Evolutionary conservation across 2,113 vertebrate genomes (phyloP), one percentile per base, ranked within the genome.

Genomic region (Percopsis transmontana): DNA sequence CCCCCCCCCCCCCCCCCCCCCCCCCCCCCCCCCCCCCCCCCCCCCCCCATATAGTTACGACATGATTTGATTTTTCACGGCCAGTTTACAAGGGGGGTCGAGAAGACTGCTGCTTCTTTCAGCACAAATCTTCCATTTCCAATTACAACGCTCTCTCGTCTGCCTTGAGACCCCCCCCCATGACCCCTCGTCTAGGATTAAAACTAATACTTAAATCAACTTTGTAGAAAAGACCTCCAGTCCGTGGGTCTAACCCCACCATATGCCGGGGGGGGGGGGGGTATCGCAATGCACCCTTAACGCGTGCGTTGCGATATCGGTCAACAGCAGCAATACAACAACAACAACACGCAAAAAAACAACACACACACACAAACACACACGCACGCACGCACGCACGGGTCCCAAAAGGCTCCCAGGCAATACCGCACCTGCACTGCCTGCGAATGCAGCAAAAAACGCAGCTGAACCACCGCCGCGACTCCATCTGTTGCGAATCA

Each of bases 121-220:
- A 9, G 24, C 45, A n/a, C 2, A n/a, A 62, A 9, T 5, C 45
- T 15, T n/a, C 8, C 11, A 21, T 33, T 69, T 57, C 21, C 38
- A 16, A n/a, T 52, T 48, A 58, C 48, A 54, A 39, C 62, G 21
- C 51, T 50, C n/a, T 55, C 52, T 20, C 48, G 60, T 21, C 73
- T 74, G 64, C 45, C 15, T 10, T 44, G 57, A 64, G 76, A 63
- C 76, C 5, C 5, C 27, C 27, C 80, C 86, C 68, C 66, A 64
- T 23, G 80, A 55, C 63, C 38, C 58, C 81, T 81, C 60, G 8
- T 76, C 61, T 57, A 84, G 88, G 85, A 89, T 89, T 88, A 50
- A 53, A 70, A 72, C 76, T 77, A 84, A 70, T 67, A 60, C 83
- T 83, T 81, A 74, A 87, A 87, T 87, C 83, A 85, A 86, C 68